Evolutionary conservation across 2,113 vertebrate genomes (phyloP).

Genomic region (Cheilinus undulatus): DNA sequence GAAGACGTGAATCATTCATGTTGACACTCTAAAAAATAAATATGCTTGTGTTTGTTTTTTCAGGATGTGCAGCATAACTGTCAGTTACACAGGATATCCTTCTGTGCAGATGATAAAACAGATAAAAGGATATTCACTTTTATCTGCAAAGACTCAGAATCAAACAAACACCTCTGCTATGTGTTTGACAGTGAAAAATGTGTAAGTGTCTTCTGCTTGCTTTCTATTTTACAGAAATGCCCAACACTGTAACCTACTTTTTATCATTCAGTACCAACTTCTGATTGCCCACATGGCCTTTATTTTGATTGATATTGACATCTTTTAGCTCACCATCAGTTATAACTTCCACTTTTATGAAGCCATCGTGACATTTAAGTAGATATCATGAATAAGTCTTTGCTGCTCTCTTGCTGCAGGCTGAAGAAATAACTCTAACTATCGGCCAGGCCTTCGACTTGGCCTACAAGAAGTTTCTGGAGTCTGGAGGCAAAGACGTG

Average conservation of each 20-base stretch:
- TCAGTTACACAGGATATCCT: constrained; percentile 97
- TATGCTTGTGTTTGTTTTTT: constrained; percentile 53
- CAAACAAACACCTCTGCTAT: constrained; percentile 97
- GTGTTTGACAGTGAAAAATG: constrained; percentile 99
- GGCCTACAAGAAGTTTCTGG: constrained; percentile 99
- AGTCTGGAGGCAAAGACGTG: constrained; percentile 98
- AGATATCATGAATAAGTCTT: not conserved
- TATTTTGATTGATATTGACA: not conserved
- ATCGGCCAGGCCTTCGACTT: constrained; percentile 99
- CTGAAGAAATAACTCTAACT: constrained; percentile 97
- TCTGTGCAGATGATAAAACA: constrained; percentile 99
- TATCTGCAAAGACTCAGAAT: constrained; percentile 99
- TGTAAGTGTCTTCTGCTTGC: constrained; percentile 86
- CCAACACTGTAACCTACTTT: not conserved
- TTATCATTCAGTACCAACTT: not conserved
- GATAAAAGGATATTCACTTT: constrained; percentile 99
- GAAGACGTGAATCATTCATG: not conserved
- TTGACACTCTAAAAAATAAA: constrained; percentile 4
- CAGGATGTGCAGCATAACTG: constrained; percentile 98
- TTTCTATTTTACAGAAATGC: not conserved
- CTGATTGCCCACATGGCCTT: not conserved
- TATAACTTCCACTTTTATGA: not conserved
- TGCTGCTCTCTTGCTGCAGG: constrained; percentile 71
- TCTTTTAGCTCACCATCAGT: not conserved
- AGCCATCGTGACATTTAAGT: not conserved